Base-by-base conservation (phyloP, 2,797 vertebrate species). In the Eutrigla gurnardus region DNA sequence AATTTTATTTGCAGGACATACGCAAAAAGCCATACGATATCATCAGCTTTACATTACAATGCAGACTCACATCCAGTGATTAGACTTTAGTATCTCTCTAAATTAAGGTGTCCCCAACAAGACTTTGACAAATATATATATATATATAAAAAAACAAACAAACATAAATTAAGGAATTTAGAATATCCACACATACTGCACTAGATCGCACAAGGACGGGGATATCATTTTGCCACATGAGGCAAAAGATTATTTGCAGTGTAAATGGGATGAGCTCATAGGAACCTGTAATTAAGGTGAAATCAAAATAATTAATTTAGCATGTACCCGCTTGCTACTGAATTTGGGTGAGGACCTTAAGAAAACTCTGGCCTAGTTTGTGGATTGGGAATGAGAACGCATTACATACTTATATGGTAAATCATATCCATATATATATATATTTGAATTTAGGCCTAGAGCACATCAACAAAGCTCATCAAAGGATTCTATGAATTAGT, bases 1-100 rank as follows among this genome's bases (percentile, higher is more conserved):
- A 94, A 93, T 55, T 92, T 93, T 93, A 92, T 91, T 92, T 79
- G 83, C 82, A 85, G 86, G 82, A 91, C 88, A 88, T 70, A 90
- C 50, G 88, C 86, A 90, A 89, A 90, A 91, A 91, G 88, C 86
- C 86, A 89, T 84, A 91, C 88, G 89, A 77, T 75, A 88, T 77
- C 72, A 62, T 85, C 76, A 85, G 83, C 78, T 89, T 90, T 64
- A 91, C 87, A 85, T 83, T 75, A 90, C 86, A 80, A 80, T 72
- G 82, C 85, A 90, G 76, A 91, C 83, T 76, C 66, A 83, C 71
- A 85, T 79, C 76, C 82, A 85, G 59, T 68, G 58, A 77, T 18
- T 46, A 61, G 50, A 62, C 57, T 67, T 75, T 43, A 71, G 53
- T 57, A 15, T 86, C 65, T 84, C 81, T 85, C 39, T 82, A 46